These are phyloP conservation scores for Bolborhynchus lineola DNA, from an alignment of 2,113 vertebrate genomes.

Conservation along the genomic window DNA sequence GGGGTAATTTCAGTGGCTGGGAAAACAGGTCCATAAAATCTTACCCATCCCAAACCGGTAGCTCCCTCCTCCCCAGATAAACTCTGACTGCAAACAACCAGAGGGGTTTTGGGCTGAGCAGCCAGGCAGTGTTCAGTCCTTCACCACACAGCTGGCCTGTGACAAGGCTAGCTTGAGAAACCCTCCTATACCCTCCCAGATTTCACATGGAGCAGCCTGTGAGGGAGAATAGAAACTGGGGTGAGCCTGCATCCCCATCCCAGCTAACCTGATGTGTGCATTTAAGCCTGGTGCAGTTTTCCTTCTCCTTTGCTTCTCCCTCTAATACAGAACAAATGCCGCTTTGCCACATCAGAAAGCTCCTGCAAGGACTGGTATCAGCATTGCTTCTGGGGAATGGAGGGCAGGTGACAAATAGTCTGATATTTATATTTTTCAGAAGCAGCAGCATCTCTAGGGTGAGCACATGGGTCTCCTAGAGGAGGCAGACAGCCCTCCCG, in stretches of 20 bases:
- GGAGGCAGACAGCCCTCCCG: neutral
- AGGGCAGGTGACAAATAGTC: neutral
- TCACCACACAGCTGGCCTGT: neutral
- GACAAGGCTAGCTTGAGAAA: rapidly evolving
- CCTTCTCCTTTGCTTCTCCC: neutral
- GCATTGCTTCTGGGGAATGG: neutral
- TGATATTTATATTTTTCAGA: neutral
- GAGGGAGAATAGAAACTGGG: rapidly evolving
- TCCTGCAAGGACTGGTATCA: neutral
- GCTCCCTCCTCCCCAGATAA: neutral
- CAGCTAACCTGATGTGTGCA: rapidly evolving
- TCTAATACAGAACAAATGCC: neutral
- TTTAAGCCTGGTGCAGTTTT: neutral
- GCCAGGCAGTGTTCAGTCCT: neutral
- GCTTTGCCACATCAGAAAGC: neutral
- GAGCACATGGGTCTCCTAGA: neutral
- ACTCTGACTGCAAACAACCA: neutral
- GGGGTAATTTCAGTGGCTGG: neutral
- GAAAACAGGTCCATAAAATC: neutral
- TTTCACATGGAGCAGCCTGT: rapidly evolving
- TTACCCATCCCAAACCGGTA: neutral
- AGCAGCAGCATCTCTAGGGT: neutral
- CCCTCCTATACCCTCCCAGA: neutral
- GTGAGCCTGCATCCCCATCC: rapidly evolving
- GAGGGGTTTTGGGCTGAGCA: rapidly evolving